Evolutionary conservation across 2,113 vertebrate species (phyloP).

Genomic region (Callipepla californica): DNA sequence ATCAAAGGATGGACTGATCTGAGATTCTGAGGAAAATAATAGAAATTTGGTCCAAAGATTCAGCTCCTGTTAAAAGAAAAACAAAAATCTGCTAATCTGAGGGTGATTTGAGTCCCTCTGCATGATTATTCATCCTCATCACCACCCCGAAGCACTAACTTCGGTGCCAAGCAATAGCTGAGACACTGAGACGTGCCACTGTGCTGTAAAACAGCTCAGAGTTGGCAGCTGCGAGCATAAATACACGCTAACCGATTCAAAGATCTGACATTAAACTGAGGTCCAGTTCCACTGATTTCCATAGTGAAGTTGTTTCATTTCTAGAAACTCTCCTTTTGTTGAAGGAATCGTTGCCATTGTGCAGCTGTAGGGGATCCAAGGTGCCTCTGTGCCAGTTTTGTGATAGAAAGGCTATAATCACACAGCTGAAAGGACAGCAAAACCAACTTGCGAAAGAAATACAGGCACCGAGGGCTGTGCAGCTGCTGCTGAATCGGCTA

Average conservation of each 20-base stretch:
- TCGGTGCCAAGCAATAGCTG: neutral
- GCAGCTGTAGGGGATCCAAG: neutral
- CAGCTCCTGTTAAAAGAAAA: neutral
- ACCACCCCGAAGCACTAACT: neutral
- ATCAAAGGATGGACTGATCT: neutral
- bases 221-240: neutral
- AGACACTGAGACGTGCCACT: neutral
- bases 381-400: neutral
- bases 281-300: neutral
- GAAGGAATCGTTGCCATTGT: neutral
- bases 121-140: neutral
- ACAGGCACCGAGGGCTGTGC: neutral
- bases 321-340: neutral
- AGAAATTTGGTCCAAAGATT: neutral
- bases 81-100: neutral
- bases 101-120: neutral
- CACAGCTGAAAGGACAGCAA: neutral
- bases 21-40: neutral
- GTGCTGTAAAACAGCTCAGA: neutral
- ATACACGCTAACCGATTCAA: neutral
- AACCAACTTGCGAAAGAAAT: neutral
- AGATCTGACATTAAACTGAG: neutral
- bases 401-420: accelerated
- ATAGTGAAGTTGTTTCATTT: neutral
- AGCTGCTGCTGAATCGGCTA: neutral